These are phyloP conservation scores for Sardinella longiceps DNA, from an alignment of 2,797 vertebrate species.

Conservation along the genomic window DNA sequence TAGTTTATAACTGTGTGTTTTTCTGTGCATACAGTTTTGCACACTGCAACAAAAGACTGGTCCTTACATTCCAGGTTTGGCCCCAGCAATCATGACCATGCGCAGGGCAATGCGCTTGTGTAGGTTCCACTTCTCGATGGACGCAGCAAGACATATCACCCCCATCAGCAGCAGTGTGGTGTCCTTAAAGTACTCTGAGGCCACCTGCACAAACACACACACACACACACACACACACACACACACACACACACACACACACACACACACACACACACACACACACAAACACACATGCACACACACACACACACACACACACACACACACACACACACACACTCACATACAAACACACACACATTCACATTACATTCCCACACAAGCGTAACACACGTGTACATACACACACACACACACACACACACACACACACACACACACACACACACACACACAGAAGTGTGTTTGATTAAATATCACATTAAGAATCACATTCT, in stretches of 20 bases:
- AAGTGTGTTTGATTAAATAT: neutral
- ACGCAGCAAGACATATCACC: slow-evolving; percentile 95
- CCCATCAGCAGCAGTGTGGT: slow-evolving; percentile 95
- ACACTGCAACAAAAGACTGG: neutral
- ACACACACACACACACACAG: neutral
- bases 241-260: neutral
- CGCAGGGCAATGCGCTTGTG: slow-evolving; percentile 94
- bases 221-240: slow-evolving; percentile 26
- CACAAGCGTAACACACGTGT: neutral
- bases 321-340: neutral
- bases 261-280: neutral
- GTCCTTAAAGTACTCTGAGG: slow-evolving; percentile 96
- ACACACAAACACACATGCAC: neutral
- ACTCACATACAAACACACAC: too few relatives aligned
- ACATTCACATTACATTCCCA: neutral
- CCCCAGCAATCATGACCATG: slow-evolving; percentile 97
- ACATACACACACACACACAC: slow-evolving; percentile 24
- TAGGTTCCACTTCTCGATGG: slow-evolving; percentile 97
- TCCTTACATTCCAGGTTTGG: slow-evolving; percentile 88
- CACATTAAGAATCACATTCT: too few relatives aligned
- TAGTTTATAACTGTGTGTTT: neutral
- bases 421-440: slow-evolving; percentile 28
- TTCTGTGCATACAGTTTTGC: neutral
- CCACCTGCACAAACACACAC: slow-evolving; percentile 78
- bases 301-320: neutral